These are phyloP conservation scores for Ischnus inquisitorius DNA, from an alignment of 2,888 invertebrate genomes.

Conservation along the genomic window DNA sequence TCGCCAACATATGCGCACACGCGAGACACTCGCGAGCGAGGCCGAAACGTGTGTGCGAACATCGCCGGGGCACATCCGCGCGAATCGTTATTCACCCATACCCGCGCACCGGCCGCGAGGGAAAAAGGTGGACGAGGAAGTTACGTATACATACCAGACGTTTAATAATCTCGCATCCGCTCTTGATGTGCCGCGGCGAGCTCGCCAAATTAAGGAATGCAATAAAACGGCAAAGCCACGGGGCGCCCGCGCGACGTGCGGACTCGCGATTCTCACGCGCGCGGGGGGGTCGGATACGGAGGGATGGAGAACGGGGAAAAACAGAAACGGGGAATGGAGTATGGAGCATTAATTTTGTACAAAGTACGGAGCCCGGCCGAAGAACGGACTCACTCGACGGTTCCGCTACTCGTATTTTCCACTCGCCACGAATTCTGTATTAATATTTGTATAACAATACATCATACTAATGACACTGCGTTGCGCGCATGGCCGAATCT, in stretches of 20 bases:
- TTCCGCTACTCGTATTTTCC: not conserved
- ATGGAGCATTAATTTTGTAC: not conserved
- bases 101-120: not conserved
- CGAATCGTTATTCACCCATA: not conserved
- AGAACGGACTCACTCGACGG: not conserved
- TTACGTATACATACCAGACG: conserved; percentile 29
- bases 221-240: conserved; percentile 62
- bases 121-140: too few relatives aligned
- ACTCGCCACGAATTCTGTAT: not conserved
- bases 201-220: conserved; percentile 65
- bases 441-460: conserved; percentile 1
- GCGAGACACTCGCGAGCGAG: not conserved
- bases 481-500: not conserved
- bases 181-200: conserved; percentile 52
- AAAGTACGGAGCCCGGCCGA: not conserved
- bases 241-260: conserved; percentile 10
- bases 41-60: not conserved
- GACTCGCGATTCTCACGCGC: conserved; percentile 37
- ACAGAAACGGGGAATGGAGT: not conserved
- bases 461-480: not conserved
- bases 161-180: conserved; percentile 65
- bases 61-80: not conserved
- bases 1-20: conserved; percentile 5
- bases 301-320: not conserved
- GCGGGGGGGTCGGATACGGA: conserved; percentile 4